phyloP scores from a whole-genome alignment of 2,113 vertebrate genomes.

The Neotragus pygmaeus region DNA sequence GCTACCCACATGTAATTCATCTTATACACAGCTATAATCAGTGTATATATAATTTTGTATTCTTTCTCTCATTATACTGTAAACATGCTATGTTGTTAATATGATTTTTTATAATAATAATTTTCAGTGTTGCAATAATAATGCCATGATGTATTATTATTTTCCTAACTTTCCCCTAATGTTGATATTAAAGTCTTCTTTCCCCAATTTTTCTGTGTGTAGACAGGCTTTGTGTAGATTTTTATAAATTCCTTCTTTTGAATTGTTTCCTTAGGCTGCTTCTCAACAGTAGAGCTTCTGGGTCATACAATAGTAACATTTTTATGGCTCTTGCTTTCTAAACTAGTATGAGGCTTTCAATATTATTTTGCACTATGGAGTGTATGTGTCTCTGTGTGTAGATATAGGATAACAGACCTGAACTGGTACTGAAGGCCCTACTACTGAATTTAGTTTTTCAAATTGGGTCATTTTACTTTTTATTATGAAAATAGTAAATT shows the following conservation, averaged over 20 bases:
- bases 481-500: conserved; percentile 18
- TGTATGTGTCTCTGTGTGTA: not conserved
- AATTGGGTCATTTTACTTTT: conserved; percentile 15
- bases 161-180: not conserved
- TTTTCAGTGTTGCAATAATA: conserved; percentile 23
- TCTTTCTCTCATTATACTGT: conserved; percentile 19
- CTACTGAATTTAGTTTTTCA: conserved; percentile 2
- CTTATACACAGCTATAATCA: not conserved
- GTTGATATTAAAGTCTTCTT: conserved; percentile 1
- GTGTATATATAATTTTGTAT: conserved; percentile 1
- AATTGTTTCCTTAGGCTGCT: not conserved
- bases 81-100: conserved; percentile 24
- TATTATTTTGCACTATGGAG: not conserved
- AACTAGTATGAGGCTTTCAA: not conserved
- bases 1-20: not conserved
- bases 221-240: not conserved
- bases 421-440: not conserved
- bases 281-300: not conserved
- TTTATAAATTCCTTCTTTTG: conserved; percentile 15
- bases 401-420: not conserved
- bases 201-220: not conserved
- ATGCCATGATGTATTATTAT: not conserved
- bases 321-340: not conserved
- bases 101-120: conserved; percentile 19
- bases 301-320: not conserved